These are phyloP conservation scores for Palloptera scutellata DNA, from an alignment of 2,888 invertebrate species.

Conservation along the genomic window DNA sequence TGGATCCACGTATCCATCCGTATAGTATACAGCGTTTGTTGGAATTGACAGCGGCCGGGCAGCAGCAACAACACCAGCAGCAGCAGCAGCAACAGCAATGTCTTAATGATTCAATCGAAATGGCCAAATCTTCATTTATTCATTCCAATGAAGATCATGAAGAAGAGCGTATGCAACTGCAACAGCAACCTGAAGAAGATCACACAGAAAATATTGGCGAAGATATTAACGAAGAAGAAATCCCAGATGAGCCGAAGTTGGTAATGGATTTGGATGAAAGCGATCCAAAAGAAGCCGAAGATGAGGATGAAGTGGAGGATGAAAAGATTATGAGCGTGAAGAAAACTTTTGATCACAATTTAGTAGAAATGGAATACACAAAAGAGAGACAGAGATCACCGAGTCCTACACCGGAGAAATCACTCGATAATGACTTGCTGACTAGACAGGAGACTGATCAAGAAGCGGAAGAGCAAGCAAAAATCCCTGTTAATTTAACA, in stretches of 20 bases:
- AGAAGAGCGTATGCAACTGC: slow-evolving; percentile 10
- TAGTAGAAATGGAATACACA: slow-evolving; percentile 47
- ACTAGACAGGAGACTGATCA: neutral
- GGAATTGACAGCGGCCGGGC: slow-evolving; percentile 61
- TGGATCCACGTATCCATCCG: slow-evolving; percentile 62
- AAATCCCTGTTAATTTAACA: slow-evolving; percentile 8
- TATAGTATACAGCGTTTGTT: slow-evolving; percentile 62
- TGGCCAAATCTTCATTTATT: slow-evolving; percentile 32
- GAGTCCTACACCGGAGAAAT: slow-evolving; percentile 55
- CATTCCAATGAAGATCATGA: slow-evolving; percentile 15
- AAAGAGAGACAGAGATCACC: slow-evolving; percentile 67
- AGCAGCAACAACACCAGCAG: slow-evolving; percentile 53
- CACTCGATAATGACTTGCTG: slow-evolving; percentile 24
- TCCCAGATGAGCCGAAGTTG: slow-evolving; percentile 68
- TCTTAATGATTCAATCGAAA: slow-evolving; percentile 28
- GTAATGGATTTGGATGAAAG: slow-evolving; percentile 76
- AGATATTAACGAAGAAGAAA: slow-evolving; percentile 45
- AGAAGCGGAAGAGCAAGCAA: neutral
- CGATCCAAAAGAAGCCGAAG: slow-evolving; percentile 66
- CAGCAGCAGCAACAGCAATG: slow-evolving; percentile 38
- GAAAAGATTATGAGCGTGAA: slow-evolving; percentile 40
- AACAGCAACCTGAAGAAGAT: slow-evolving; percentile 67
- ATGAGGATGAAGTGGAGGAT: slow-evolving; percentile 63
- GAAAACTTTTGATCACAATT: slow-evolving; percentile 57
- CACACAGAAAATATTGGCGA: slow-evolving; percentile 66